Evolutionary conservation across 2,888 invertebrate genomes (phyloP), one percentile per base, ranked within the genome.

Genomic region (Drosophila anceps): DNA sequence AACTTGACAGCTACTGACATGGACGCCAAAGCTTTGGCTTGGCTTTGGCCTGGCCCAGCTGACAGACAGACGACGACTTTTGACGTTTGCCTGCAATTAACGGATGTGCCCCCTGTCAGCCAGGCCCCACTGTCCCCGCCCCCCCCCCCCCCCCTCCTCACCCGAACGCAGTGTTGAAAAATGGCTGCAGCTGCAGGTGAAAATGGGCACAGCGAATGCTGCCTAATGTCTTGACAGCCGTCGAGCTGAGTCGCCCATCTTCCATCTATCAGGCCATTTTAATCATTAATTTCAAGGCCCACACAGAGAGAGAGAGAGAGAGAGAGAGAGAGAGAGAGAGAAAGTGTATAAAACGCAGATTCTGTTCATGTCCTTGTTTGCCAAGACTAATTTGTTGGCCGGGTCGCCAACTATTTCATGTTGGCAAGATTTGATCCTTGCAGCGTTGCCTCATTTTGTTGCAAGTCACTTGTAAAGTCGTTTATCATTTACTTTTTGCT

Each of bases 391-490:
- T 89, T 89, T 84, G 84, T 77, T 69, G 71, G 74, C 43, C 46
- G 55, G 64, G 69, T 63, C 73, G 73, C 69, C 76, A 73, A 76
- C 69, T 65, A 74, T 66, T 69, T 65, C 0, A 41, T 61, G 60
- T 51, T 62, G 33, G 15, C 76, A 70, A 72, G 60, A 64, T 75
- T 72, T 68, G 82, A 84, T 84, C 88, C 83, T 84, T 60, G 70
- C 65, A 64, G 57, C 50, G 69, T 43, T 69, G 64, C 57, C 48
- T 81, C 78, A 74, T 74, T 74, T 69, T 82, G 90, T 88, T 86
- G 92, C 91, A 88, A 92, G 92, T 92, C 92, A 92, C 92, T 92
- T 88, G 90, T 88, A 91, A 91, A 90, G 89, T 92, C 92, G 91
- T 92, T 92, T 91, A 92, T 92, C 92, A 92, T 92, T 90, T 91